These are phyloP conservation scores for Apeltes quadracus DNA, from an alignment of 2,113 vertebrate genomes.

Conservation along the genomic window DNA sequence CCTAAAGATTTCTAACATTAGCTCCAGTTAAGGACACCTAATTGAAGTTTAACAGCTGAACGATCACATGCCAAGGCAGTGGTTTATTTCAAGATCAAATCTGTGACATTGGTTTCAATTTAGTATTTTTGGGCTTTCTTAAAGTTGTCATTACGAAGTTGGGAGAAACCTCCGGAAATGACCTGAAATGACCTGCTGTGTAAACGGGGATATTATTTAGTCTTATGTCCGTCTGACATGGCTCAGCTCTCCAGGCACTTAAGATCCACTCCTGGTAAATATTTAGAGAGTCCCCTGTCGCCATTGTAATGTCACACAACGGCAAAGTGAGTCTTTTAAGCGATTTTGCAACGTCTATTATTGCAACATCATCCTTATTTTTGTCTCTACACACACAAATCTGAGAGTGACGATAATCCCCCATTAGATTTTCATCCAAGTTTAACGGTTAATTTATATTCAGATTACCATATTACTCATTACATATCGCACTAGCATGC, in stretches of 20 bases:
- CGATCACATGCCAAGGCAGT: neutral
- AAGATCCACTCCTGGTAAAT: neutral
- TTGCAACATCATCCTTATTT: neutral
- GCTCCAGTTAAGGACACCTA: neutral
- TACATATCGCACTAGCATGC: neutral
- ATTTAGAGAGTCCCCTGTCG: neutral
- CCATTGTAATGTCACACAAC: neutral
- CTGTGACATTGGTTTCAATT: neutral
- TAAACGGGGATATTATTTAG: neutral
- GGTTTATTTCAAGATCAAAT: neutral
- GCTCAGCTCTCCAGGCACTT: neutral
- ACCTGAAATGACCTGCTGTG: neutral
- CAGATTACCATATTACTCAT: neutral
- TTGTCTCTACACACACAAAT: constrained; percentile 21
- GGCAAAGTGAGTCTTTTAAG: neutral
- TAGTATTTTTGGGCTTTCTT: neutral
- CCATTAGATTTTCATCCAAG: neutral
- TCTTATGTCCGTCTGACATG: neutral
- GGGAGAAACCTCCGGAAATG: neutral
- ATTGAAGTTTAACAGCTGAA: neutral
- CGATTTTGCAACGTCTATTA: neutral
- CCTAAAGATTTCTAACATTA: neutral
- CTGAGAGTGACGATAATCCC: constrained; percentile 14
- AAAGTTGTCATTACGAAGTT: neutral
- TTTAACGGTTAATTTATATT: neutral